Evolutionary conservation across 2,797 vertebrate species (phyloP), one percentile per base, ranked within the genome.

Genomic region (Melanotaenia maccullochi): DNA sequence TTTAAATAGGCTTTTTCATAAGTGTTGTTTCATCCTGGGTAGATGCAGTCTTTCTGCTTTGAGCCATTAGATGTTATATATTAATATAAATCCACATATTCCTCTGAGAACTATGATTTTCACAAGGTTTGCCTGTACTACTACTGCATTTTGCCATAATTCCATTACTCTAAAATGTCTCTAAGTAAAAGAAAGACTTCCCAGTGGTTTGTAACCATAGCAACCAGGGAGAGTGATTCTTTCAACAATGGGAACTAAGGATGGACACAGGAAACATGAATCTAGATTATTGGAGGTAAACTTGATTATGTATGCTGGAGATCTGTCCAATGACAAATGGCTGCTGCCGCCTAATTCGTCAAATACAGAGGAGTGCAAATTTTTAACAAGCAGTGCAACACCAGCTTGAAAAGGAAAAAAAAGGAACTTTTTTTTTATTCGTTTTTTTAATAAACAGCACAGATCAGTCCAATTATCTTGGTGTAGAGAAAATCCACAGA

Each of bases 201-300:
- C 12, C 9, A 12, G 4, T 13, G 13, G 14, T 1, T 16, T 54
- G 13, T 54, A 28, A 54, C 9, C 5, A 54, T 5, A 54, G 52
- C 52, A 28, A 14, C n/a, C 24, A 54, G 52, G 13, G 25, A 54
- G 52, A 54, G 24, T 13, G 12, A 28, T 54, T 28, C 25, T 25
- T 14, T 28, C 13, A 28, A 54, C 52, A 54, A 54, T 54, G 14
- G 9, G 11, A 25, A 28, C 24, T 25, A 54, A 54, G 4, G 52
- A 54, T 54, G 52, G 52, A 54, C 52, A 54, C 62, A 16, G 60
- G 57, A 75, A 85, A 73, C 79, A 82, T 68, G 88, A 84, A 55
- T 63, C 44, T 47, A 68, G 66, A 81, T 77, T 72, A 88, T 85
- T 82, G 83, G 89, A 51, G n/a, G 47, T 24, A 51, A 51, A 51